Percentiles rank a stretch among this genome's conserved stretches.
These are phyloP conservation scores for Artibeus lituratus DNA, from an alignment of 2,797 vertebrate genomes.

Conservation along the genomic window DNA sequence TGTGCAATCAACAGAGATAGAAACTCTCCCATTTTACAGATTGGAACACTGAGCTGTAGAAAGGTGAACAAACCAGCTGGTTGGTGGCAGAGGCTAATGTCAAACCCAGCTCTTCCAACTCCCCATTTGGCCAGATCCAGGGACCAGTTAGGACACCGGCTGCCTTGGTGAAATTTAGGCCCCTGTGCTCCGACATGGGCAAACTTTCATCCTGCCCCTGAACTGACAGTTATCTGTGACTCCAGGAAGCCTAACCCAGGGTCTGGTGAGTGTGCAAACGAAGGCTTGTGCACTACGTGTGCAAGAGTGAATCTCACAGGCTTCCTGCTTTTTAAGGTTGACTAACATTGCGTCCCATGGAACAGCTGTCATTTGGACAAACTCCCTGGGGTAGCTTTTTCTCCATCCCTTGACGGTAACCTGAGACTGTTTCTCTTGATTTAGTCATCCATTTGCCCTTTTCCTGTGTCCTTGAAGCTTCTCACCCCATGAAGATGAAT, in stretches of 20 bases:
- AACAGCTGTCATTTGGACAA: neutral
- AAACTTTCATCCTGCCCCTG: neutral
- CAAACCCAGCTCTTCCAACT: neutral
- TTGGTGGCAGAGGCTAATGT: neutral
- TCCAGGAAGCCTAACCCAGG: neutral
- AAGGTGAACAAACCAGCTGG: neutral
- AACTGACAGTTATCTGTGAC: neutral
- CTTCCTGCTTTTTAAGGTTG: neutral
- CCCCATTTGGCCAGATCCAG: fast-evolving
- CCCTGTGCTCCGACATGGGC: neutral
- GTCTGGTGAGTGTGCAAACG: neutral
- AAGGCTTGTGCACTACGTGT: neutral
- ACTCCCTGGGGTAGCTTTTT: neutral
- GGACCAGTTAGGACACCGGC: neutral
- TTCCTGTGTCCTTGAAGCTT: neutral
- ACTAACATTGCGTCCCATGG: neutral
- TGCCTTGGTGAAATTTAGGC: neutral
- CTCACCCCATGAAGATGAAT: neutral
- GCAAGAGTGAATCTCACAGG: neutral
- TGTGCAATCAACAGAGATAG: neutral
- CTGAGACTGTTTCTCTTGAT: slow-evolving; percentile 8
- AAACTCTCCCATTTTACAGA: neutral
- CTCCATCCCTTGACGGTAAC: neutral
- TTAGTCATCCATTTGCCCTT: neutral
- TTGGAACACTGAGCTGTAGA: neutral